These are phyloP conservation scores for Lasiurus cinereus DNA, from an alignment of 2,113 vertebrate species.

Conservation along the genomic window DNA sequence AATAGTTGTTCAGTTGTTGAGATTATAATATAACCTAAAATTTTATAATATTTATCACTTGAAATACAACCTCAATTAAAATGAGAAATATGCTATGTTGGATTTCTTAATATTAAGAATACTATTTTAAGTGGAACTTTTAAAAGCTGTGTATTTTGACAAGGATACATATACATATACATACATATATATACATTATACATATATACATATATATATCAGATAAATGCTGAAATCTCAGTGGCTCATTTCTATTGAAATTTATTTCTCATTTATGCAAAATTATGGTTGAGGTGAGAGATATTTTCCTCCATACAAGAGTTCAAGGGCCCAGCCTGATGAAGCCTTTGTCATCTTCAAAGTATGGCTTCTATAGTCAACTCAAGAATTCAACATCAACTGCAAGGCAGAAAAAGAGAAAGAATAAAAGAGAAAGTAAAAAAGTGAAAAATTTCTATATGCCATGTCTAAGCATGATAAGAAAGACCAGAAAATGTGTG, in stretches of 20 bases:
- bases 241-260: background rate
- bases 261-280: background rate
- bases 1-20: background rate
- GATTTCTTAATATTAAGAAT: background rate
- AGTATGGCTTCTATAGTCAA: background rate
- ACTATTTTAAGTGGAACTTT: conserved; percentile 13
- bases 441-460: background rate
- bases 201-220: background rate
- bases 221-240: background rate
- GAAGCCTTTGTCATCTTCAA: background rate
- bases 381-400: background rate
- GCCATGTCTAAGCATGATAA: background rate
- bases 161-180: background rate
- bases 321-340: background rate
- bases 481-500: background rate
- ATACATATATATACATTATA: background rate
- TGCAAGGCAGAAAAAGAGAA: background rate
- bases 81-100: background rate
- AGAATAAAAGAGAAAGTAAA: background rate
- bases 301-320: background rate
- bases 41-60: conserved; percentile 26
- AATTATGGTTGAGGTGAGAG: background rate
- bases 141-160: background rate
- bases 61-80: conserved; percentile 29
- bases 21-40: background rate